phyloP scores from a whole-genome alignment of 53 echinoderm and acorn worm genomes.

The Echinometra lucunter region DNA sequence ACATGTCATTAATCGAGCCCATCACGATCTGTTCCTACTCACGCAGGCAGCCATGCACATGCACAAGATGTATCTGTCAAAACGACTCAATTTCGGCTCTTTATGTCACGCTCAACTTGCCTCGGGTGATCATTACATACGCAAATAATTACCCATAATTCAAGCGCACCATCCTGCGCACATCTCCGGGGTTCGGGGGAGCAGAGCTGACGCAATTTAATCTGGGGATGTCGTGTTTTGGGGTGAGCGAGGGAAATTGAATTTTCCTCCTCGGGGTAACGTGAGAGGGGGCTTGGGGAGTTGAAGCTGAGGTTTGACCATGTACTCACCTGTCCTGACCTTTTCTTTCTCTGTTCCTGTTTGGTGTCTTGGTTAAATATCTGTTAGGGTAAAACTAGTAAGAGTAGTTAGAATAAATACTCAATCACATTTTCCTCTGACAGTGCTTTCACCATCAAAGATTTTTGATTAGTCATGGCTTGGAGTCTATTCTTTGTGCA shows the following conservation, averaged over 20 bases:
- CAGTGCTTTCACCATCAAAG: no score
- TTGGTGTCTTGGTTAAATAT: neutral
- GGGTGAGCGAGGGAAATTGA: slow-evolving; percentile 54
- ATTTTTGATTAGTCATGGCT: slow-evolving; percentile 1
- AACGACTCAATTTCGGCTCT: slow-evolving; percentile 55
- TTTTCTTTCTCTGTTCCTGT: neutral
- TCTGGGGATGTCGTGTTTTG: slow-evolving; percentile 49
- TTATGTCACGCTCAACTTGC: slow-evolving; percentile 47
- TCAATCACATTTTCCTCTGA: neutral
- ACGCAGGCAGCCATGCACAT: neutral
- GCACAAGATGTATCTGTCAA: slow-evolving; percentile 52
- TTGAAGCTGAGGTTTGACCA: slow-evolving; percentile 12
- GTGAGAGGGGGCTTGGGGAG: slow-evolving; percentile 13
- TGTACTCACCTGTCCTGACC: slow-evolving; percentile 30
- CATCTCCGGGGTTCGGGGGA: slow-evolving; percentile 37
- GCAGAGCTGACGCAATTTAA: slow-evolving; percentile 55
- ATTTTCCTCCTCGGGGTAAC: slow-evolving; percentile 53
- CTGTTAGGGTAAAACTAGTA: slow-evolving; percentile 4
- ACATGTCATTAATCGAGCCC: neutral
- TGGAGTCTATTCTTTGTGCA: neutral
- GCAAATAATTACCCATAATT: slow-evolving; percentile 66
- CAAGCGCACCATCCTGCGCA: slow-evolving; percentile 39
- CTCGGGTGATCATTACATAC: slow-evolving; percentile 52
- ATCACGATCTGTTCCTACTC: neutral
- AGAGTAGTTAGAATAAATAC: neutral